Evolutionary conservation across 2,888 invertebrate genomes (phyloP), one percentile per base, ranked within the genome.

Genomic region (Herminia tarsipennalis): DNA sequence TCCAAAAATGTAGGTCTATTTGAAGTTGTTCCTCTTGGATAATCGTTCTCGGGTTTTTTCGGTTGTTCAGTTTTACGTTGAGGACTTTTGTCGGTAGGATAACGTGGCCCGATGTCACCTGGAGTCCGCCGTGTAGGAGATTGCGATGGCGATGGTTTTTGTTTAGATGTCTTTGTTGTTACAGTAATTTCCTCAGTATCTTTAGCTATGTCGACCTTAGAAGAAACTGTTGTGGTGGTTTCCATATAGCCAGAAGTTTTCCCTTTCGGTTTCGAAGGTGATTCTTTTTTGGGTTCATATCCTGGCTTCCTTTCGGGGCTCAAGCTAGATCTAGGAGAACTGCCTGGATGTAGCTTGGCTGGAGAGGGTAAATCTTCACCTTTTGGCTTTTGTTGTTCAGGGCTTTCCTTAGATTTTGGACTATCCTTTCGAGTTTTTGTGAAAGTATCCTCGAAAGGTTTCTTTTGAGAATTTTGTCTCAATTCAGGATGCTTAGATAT

Each of bases 401-500:
- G 40, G 12, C 33, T 40, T 3, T 38, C 36, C 18, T n/a, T 14
- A 2, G 25, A 14, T 28, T 48, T 28, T 8, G 25, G 27, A 10
- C 33, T 29, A 1, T 50, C 28, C 9, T 22, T 49, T 4, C 41
- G 16, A 12, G n/a, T 10, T 22, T 13, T 43, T 1, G 18, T 13
- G 3, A 14, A 9, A 8, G 21, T n/a, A 0, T 27, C 28, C 17
- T 40, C 32, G 3, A 34, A 29, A 18, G 50, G 27, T 24, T 56
- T 56, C 29, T 43, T 64, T 21, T 70, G 67, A 40, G 71, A 56
- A 34, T 61, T 66, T 40, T 56, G 44, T 22, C 38, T 53, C 5
- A 39, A 16, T 13, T 43, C 49, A 18, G 41, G 34, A 38, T 47
- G 32, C 8, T 58, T 57, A 4, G 44, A 38, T 13, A 32, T 50